Percentiles rank a stretch among this genome's conserved stretches.
These are phyloP conservation scores for Amphiprion clarkii DNA, from an alignment of 2,797 vertebrate genomes.

Conservation along the genomic window DNA sequence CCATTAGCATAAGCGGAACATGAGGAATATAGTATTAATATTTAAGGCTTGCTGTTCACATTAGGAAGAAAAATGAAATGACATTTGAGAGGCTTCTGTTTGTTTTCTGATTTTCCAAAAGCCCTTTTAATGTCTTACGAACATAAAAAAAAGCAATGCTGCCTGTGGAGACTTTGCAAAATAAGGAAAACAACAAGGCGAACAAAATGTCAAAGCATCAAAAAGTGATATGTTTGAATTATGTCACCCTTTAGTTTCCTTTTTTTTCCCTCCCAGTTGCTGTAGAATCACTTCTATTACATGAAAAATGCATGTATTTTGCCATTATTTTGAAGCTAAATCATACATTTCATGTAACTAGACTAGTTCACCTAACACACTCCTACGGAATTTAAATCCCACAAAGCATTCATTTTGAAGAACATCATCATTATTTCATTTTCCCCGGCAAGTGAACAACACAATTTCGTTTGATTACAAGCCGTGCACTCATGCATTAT, in stretches of 20 bases:
- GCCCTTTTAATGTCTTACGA: constrained; percentile 49
- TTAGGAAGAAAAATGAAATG: constrained; percentile 62
- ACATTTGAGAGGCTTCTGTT: constrained; percentile 59
- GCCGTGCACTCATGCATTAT: constrained; percentile 81
- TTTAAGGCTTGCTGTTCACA: constrained; percentile 61
- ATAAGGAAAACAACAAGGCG: constrained; percentile 32
- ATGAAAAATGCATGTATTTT: constrained; percentile 3
- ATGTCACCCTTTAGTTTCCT: constrained; percentile 37
- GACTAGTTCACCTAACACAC: constrained; percentile 70
- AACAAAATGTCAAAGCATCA: constrained; percentile 36
- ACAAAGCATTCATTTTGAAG: constrained; percentile 78
- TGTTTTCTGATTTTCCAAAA: constrained; percentile 61
- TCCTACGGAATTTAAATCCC: constrained; percentile 68
- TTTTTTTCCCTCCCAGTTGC: neutral
- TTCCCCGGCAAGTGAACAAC: constrained; percentile 78
- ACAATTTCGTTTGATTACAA: constrained; percentile 82
- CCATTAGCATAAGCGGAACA: constrained; percentile 52
- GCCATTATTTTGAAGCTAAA: constrained; percentile 39
- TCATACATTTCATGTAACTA: constrained; percentile 57
- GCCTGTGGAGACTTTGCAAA: constrained; percentile 46
- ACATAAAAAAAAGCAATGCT: constrained; percentile 29
- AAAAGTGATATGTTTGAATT: constrained; percentile 17
- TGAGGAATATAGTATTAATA: constrained; percentile 66
- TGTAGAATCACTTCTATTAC: constrained; percentile 12
- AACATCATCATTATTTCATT: constrained; percentile 83